Evolutionary conservation across 1,140 invertebrate species (phyloP).

Genomic region (Drosophila ohnishii): DNA sequence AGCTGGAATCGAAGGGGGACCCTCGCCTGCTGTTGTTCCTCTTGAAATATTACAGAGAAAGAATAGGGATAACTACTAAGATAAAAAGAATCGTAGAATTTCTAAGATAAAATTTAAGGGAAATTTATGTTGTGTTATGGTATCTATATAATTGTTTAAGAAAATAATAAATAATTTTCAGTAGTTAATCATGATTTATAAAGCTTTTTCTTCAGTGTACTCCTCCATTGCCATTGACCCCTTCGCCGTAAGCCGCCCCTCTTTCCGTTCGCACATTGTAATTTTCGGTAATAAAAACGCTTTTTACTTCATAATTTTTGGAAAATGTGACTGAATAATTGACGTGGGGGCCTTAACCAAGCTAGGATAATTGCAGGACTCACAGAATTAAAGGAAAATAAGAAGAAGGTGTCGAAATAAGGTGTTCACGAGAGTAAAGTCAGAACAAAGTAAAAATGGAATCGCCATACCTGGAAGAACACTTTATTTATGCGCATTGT

Average conservation of each 20-base stretch:
- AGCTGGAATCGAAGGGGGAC: constrained; percentile 21
- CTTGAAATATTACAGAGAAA: constrained; percentile 8
- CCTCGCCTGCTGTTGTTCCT: neutral
- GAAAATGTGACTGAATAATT: constrained; percentile 19
- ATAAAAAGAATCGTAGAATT: neutral
- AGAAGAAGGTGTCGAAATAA: constrained; percentile 1
- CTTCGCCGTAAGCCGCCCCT: constrained; percentile 40
- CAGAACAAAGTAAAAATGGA: constrained; percentile 10
- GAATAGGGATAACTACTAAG: neutral
- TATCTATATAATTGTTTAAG: too few species aligned
- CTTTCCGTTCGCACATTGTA: constrained; percentile 70
- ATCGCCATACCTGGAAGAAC: constrained; percentile 18
- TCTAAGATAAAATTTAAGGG: neutral
- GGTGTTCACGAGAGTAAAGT: neutral
- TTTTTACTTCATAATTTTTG: constrained; percentile 70
- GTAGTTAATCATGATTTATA: too few species aligned
- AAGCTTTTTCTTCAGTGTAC: constrained; percentile 3
- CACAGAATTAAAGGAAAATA: neutral
- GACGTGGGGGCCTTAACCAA: constrained; percentile 16
- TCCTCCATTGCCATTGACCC: constrained; percentile 26
- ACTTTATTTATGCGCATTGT: constrained; percentile 64
- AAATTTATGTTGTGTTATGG: neutral
- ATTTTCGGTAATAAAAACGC: constrained; percentile 79
- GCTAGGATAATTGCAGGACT: constrained; percentile 61
- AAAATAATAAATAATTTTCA: neutral